Percentiles rank a stretch among this genome's conserved stretches.
These are phyloP conservation scores for Euleptes europaea DNA, from an alignment of 2,113 vertebrate genomes.

Conservation along the genomic window DNA sequence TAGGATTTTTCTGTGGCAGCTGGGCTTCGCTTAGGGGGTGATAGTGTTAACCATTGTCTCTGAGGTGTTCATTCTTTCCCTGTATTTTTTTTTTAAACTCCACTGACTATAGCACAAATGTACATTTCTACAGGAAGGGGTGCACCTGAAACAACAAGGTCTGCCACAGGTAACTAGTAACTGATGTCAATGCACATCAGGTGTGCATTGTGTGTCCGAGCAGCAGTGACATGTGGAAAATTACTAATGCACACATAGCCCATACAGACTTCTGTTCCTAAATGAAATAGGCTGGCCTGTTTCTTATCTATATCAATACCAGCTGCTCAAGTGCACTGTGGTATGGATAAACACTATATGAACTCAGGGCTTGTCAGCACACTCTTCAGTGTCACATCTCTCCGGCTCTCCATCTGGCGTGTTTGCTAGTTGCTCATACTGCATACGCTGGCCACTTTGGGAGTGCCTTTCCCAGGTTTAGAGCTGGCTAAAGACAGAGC, in stretches of 20 bases:
- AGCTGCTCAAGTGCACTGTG: conserved; percentile 31
- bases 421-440: conserved; percentile 31
- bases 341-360: conserved; percentile 39
- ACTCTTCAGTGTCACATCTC: conserved; percentile 34
- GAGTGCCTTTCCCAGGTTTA: neutral
- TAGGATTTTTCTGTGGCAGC: neutral
- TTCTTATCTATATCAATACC: fast-evolving
- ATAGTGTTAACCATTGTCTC: neutral
- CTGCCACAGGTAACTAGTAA: neutral
- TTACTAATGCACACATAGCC: neutral
- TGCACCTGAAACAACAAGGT: neutral
- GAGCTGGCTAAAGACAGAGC: neutral
- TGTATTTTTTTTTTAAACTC: neutral
- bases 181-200: neutral
- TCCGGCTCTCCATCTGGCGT: conserved; percentile 40
- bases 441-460: conserved; percentile 7
- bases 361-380: conserved; percentile 47
- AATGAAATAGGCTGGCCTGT: neutral
- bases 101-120: neutral
- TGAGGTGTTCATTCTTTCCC: neutral
- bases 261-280: neutral
- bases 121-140: neutral
- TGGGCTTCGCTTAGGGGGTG: neutral
- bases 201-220: neutral
- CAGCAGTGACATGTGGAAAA: neutral